Evolutionary conservation across 2,113 vertebrate species (phyloP).

Genomic region (Phrynosoma platyrhinos): DNA sequence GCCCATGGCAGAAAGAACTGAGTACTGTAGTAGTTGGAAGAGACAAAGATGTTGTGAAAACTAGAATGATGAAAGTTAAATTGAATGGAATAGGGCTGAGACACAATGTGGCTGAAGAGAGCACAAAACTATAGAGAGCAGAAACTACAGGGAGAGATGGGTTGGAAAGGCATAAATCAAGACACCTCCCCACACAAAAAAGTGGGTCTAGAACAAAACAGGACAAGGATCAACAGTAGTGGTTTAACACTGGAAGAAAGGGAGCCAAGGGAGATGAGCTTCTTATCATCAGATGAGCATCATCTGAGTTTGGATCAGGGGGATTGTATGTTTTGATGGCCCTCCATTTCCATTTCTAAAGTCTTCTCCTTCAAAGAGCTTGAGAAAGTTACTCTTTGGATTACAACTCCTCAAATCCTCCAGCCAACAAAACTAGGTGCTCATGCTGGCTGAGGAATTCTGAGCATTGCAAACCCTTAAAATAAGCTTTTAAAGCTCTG

Average conservation of each 20-base stretch:
- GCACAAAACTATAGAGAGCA: neutral
- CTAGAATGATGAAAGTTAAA: neutral
- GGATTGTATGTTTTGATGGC: neutral
- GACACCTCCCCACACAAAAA: too few relatives aligned
- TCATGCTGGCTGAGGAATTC: too few relatives aligned
- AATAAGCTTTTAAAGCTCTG: too few relatives aligned
- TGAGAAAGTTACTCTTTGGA: too few relatives aligned
- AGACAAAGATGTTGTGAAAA: neutral
- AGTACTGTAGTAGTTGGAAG: neutral
- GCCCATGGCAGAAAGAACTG: neutral
- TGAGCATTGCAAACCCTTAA: too few relatives aligned
- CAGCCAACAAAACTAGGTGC: too few relatives aligned
- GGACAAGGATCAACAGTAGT: neutral
- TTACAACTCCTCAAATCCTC: too few relatives aligned
- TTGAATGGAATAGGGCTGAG: neutral
- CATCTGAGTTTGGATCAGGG: neutral
- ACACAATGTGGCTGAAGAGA: neutral
- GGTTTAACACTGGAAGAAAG: neutral
- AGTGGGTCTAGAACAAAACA: neutral
- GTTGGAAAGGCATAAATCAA: neutral
- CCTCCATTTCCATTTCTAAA: neutral
- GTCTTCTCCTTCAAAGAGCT: too few relatives aligned
- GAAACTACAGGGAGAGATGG: neutral
- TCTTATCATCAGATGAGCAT: neutral
- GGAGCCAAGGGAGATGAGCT: neutral